These are phyloP conservation scores for Psammodynastes pulverulentus DNA, from an alignment of 2,113 vertebrate genomes.

Conservation along the genomic window DNA sequence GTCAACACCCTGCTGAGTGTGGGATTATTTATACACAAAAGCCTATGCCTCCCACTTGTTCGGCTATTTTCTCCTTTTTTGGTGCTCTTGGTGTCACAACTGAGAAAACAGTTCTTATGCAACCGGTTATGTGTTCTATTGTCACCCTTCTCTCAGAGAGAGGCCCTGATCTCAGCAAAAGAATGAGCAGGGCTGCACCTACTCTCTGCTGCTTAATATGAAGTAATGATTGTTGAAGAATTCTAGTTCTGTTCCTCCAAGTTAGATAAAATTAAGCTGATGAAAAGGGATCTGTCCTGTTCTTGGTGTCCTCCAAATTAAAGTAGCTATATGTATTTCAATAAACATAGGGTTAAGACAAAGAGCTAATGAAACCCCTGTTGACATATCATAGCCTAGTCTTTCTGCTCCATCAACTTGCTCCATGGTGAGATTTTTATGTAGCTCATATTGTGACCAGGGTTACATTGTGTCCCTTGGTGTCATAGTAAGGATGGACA, in stretches of 20 bases:
- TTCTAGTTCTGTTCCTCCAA: constrained; percentile 47
- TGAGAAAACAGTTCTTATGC: constrained; percentile 19
- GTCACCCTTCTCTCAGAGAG: constrained; percentile 22
- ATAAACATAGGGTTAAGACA: constrained; percentile 7
- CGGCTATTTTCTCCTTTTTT: constrained; percentile 51
- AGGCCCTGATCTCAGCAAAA: constrained; percentile 47
- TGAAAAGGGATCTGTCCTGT: constrained; percentile 28
- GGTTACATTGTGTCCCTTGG: neutral
- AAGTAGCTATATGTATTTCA: constrained; percentile 33
- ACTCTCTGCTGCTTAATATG: constrained; percentile 54
- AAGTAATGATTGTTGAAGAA: constrained; percentile 54
- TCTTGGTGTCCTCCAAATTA: constrained; percentile 44
- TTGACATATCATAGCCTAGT: neutral
- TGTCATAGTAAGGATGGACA: neutral
- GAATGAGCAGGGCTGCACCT: constrained; percentile 49
- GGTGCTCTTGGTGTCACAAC: constrained; percentile 33
- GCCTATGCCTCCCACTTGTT: neutral
- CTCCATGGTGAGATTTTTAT: neutral
- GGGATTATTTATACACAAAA: constrained; percentile 51
- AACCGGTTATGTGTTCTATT: constrained; percentile 29
- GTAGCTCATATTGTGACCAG: neutral
- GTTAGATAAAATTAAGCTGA: constrained; percentile 58
- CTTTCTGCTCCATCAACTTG: neutral
- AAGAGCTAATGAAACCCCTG: constrained; percentile 17
- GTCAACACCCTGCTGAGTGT: constrained; percentile 13